Conservation (phyloP, 1,140 invertebrate genomes). For the Pogonomyrmex barbatus region DNA sequence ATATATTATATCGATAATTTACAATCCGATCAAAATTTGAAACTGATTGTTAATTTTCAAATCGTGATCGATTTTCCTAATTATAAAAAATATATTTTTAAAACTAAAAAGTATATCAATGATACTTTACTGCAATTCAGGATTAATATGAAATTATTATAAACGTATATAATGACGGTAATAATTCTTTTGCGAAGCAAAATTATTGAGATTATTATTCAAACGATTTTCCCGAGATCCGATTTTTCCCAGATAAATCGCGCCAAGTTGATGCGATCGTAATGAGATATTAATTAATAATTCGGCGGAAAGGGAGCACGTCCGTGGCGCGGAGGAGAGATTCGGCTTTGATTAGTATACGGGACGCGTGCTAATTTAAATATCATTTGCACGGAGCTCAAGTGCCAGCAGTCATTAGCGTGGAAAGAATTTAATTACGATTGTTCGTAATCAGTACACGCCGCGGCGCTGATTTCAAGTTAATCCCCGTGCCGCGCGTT, state of each 20-base stretch:
- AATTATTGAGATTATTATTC: constrained; percentile 37
- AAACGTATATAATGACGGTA: background rate
- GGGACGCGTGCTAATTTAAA: constrained; percentile 71
- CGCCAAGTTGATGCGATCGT: constrained; percentile 52
- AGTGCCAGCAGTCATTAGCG: constrained; percentile 71
- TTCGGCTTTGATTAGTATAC: constrained; percentile 71
- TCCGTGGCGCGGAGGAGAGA: constrained; percentile 28
- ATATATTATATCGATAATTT: background rate
- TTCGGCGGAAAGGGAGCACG: constrained; percentile 54
- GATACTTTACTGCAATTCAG: background rate
- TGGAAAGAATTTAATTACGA: constrained; percentile 74
- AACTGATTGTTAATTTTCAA: background rate
- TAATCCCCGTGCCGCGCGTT: constrained; percentile 60
- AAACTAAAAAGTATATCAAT: no score
- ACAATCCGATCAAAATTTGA: background rate
- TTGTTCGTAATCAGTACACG: constrained; percentile 60
- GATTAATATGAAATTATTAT: constrained; percentile 8
- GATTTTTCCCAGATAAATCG: constrained; percentile 44
- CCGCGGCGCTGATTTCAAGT: constrained; percentile 60
- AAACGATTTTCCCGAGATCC: constrained; percentile 7
- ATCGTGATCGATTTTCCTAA: background rate
- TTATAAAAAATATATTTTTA: background rate
- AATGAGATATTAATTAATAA: constrained; percentile 61
- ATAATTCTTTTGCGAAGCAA: constrained; percentile 8
- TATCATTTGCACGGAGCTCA: constrained; percentile 72